Evolutionary conservation across 2,888 invertebrate species (phyloP).

Genomic region (Athripsodes cinereus): DNA sequence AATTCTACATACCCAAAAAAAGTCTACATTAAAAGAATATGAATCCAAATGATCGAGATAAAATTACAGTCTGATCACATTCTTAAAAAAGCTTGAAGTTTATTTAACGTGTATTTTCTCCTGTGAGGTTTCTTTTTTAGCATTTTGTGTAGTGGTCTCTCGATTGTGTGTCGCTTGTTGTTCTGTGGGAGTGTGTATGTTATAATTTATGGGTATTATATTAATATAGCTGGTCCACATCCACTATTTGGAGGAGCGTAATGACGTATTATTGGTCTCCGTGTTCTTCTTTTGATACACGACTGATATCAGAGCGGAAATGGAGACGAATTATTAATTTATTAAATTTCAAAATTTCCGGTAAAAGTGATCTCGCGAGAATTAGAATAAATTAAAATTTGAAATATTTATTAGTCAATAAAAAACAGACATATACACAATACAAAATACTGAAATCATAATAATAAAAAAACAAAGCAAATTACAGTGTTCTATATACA

Average conservation of each 20-base stretch:
- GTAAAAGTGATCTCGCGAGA: too few relatives aligned
- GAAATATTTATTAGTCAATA: too few relatives aligned
- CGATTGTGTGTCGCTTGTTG: neutral
- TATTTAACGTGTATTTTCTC: neutral
- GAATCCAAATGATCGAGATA: neutral
- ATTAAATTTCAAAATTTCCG: too few relatives aligned
- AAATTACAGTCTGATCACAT: neutral
- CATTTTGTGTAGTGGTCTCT: neutral
- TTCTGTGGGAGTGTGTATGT: neutral
- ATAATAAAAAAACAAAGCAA: too few relatives aligned
- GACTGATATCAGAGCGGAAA: constrained; percentile 1
- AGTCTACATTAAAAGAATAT: neutral
- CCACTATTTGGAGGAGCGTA: too few relatives aligned
- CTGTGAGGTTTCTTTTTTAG: neutral
- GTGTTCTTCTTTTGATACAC: constrained; percentile 3
- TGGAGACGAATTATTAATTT: neutral
- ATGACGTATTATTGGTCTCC: constrained; percentile 24
- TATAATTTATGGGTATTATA: neutral
- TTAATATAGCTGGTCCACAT: neutral
- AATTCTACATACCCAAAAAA: constrained; percentile 13
- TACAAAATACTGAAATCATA: too few relatives aligned
- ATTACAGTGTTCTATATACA: too few relatives aligned
- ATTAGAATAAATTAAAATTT: too few relatives aligned
- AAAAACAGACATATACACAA: too few relatives aligned
- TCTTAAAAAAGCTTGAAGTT: neutral